Conservation (phyloP, 2,797 vertebrate species). For the Florisuga fusca region DNA sequence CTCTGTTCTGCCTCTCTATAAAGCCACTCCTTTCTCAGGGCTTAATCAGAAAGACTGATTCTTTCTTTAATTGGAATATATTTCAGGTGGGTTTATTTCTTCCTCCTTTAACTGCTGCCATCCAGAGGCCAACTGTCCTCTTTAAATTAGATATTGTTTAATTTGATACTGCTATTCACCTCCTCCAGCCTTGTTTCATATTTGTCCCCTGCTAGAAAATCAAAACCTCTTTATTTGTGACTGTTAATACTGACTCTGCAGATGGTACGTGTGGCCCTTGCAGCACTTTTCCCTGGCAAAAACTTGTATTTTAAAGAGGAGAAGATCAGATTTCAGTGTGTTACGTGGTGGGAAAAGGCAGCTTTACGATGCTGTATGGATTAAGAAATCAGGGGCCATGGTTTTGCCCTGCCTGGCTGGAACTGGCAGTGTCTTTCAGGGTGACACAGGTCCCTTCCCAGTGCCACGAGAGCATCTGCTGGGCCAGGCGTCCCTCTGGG, state of each 20-base stretch:
- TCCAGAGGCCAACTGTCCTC: constrained; percentile 31
- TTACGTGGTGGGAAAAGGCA: constrained; percentile 5
- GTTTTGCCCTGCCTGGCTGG: background rate
- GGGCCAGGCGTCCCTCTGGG: background rate
- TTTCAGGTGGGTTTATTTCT: constrained; percentile 1
- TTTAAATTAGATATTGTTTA: constrained; percentile 1
- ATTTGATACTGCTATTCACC: background rate
- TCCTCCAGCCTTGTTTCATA: background rate
- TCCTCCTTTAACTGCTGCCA: constrained; percentile 56
- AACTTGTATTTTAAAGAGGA: constrained; percentile 20
- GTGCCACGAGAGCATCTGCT: background rate
- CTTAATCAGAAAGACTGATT: background rate
- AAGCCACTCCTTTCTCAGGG: background rate
- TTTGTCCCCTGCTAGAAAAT: constrained; percentile 6
- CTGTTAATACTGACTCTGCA: background rate
- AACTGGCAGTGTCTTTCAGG: background rate
- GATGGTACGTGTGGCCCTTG: background rate
- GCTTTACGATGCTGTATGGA: constrained; percentile 17
- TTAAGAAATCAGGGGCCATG: background rate
- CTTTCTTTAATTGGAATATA: background rate
- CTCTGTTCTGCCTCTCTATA: background rate
- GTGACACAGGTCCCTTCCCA: background rate
- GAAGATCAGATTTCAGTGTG: constrained; percentile 37
- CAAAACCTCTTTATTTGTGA: background rate
- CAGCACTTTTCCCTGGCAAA: background rate